Base-by-base conservation (phyloP, 2,113 vertebrate species). In the Mesoclemmys tuberculata region DNA sequence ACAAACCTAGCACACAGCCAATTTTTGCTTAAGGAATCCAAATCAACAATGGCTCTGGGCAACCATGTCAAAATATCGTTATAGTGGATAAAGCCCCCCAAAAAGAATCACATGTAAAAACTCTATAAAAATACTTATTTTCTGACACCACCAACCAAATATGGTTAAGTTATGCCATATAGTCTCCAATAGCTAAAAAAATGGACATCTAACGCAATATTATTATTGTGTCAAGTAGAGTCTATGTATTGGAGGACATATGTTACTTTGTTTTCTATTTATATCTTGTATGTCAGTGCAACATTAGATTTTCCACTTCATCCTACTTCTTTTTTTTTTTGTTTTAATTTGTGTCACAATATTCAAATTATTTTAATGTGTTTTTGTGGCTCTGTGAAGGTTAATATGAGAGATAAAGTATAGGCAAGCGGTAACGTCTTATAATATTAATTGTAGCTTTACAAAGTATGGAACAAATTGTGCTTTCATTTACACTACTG, bases 391-490 rank as follows among this genome's bases (percentile, higher is more conserved):
- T 58, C 31, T 78, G 46, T 1, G 82, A 26, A 84, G 21, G 8
- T 88, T 55, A 54, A 0, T 0, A 2, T 31, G 58, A 26, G 49
- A 52, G 19, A 92, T 22, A 4, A 8, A 87, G 18, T 10, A 8
- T 56, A 85, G 26, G 35, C 82, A 29, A 68, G 35, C 21, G 35
- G 64, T 68, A 77, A 87, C 2, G 48, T 80, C 44, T 11, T 41
- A 56, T 0, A 0, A 6, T 19, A 80, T 85, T 52, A 49, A 38
- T 87, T 81, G 31, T 19, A 88, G 80, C 92, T 19, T 8, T 64
- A 54, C 51, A 71, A 52, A 38, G 38, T 38, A 22, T 1, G 80
- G 44, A 85, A 55, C 1, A 41, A 0, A 2, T 4, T 41, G 1
- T 35, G 22, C 4, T 51, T 6, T 64, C 81, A n/a, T 31, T 79